Base-by-base conservation (phyloP, 2,888 invertebrate genomes). In the Eupithecia centaureata region DNA sequence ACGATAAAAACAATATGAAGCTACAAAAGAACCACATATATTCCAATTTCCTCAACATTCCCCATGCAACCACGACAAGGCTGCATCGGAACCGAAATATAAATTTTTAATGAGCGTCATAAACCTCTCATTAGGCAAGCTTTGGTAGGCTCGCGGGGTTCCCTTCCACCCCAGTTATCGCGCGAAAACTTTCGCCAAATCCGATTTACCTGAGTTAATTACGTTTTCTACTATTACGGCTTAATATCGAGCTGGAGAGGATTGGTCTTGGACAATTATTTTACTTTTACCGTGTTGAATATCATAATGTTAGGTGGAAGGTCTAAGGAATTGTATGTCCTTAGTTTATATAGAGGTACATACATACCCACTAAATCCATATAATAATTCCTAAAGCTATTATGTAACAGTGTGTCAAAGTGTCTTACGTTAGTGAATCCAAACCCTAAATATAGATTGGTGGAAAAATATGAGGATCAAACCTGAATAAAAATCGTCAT, bases 131-230 rank as follows among this genome's bases (percentile, higher is more conserved):
- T 79, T 76, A 77, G 62, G 73, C 67, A 61, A 68, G 68, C 75
- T 70, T 70, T 61, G n/a, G 67, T 69, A 73, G 68, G 72, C 71
- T 70, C 57, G 66, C 78, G 77, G 75, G 71, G 72, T 74, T 70
- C 47, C 47, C 82, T 88, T 87, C 85, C 88, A 87, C 88, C 82
- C 88, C 85, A 88, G 89, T 89, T 90, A 87, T 87, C 89, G 87
- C 82, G 86, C 85, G 87, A 87, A 89, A 91, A 91, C 88, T 90
- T 89, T 88, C 86, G 79, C 83, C 86, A 86, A 88, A 91, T 90
- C 90, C 90, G 90, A 91, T 91, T 91, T 90, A 90, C 90, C 90
- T 90, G 90, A 86, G 87, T 90, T 91, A 90, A 91, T 91, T 91
- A 91, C 88, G 85, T 89, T 90, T 89, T 87, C 84, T 86, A 87